Evolutionary conservation across 53 echinoderm and acorn worm genomes (phyloP), one percentile per base, ranked within the genome.

Genomic region (Arbacia lixula): DNA sequence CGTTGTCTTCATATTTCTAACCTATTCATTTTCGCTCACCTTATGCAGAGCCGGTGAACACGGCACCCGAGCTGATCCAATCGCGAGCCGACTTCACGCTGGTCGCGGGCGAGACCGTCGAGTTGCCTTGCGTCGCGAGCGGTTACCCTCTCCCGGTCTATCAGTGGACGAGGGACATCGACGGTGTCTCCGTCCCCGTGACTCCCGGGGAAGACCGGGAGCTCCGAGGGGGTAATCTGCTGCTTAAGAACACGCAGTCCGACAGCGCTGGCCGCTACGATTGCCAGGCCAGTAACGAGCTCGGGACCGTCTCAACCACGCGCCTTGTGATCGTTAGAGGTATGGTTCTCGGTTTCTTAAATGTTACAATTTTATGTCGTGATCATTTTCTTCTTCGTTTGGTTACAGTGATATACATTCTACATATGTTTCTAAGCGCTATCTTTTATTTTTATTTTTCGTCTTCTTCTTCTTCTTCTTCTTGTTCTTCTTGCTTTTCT

Each of bases 101-200:
- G 21, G 43, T 72, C 27, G 89, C 89, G 17, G 94, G 92, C 21
- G 92, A 91, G 55, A 72, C 86, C 9, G 82, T 92, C 8, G 99
- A 99, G 83, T 71, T 99, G 22, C 99, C 99, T 5, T 99, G 99
- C 51, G 91, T 90, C 6, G 94, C 94, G 21, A 99, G 92, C 50
- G 99, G 94, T 3, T 88, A 92, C 63, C 99, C 99, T 0, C 76
- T 86, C 37, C 99, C 99, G 0, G 37, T 57, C 9, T 94, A 94
- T 76, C 80, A 80, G 30, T 99, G 99, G 99, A 89, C 64, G 10
- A 94, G 88, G 67, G 92, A 92, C 71, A n/a, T n/a, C n/a, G n/a
- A n/a, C n/a, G n/a, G n/a, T n/a, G n/a, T n/a, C n/a, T 90, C 90
- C 10, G 42, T 50, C 33, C 38, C 22, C 12, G 46, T 98, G 33